phyloP scores from a whole-genome alignment of 2,888 invertebrate species.

The Polylopha cassiicola region DNA sequence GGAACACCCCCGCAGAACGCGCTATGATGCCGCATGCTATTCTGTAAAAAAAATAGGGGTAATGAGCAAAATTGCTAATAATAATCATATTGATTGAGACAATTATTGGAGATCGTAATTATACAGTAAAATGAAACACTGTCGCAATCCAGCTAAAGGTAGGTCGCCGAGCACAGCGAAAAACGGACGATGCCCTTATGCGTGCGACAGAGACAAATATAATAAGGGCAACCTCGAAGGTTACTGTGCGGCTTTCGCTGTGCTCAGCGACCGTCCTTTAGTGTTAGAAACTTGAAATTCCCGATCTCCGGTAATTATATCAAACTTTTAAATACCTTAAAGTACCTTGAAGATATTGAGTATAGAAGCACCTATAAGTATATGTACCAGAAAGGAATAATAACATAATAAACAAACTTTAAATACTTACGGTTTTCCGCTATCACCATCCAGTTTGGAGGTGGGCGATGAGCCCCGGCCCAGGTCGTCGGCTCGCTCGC shows the following conservation, averaged over 20 bases:
- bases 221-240: no score
- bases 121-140: not conserved
- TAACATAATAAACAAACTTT: constrained; percentile 1
- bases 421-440: constrained; percentile 76
- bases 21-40: constrained; percentile 93
- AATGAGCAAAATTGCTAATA: not conserved
- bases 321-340: not conserved
- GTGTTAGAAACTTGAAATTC: no score
- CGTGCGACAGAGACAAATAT: no score
- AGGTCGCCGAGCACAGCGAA: no score
- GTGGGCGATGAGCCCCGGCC: constrained; percentile 68
- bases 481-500: constrained; percentile 78
- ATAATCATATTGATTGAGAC: not conserved
- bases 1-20: constrained; percentile 89
- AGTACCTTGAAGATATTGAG: not conserved
- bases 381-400: not conserved
- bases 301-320: no score
- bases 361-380: not conserved
- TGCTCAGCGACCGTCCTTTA: no score
- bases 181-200: no score
- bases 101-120: not conserved
- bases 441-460: constrained; percentile 80
- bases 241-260: no score
- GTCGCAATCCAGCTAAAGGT: no score
- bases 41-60: constrained; percentile 51